phyloP scores from a whole-genome alignment of 2,797 vertebrate species.

The Hemitrygon akajei region DNA sequence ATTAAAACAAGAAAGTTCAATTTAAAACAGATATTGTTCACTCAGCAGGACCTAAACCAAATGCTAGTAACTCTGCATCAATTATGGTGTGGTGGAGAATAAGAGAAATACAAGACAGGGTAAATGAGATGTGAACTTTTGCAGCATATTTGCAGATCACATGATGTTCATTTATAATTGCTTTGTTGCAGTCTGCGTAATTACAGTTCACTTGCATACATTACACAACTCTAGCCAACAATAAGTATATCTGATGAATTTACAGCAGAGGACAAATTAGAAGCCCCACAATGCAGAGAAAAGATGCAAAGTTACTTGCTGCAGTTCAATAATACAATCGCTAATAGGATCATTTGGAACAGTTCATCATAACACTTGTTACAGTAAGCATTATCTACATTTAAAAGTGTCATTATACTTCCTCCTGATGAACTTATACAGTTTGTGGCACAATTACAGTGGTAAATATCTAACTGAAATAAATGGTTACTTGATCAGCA shows the following conservation, averaged over 20 bases:
- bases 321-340: not conserved
- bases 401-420: not conserved
- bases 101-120: not conserved
- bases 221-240: too few species aligned
- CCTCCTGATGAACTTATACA: not conserved
- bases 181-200: too few species aligned
- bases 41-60: not conserved
- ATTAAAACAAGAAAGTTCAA: not conserved
- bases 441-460: not conserved
- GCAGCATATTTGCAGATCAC: not conserved
- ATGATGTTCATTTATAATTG: not conserved
- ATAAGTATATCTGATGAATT: not conserved
- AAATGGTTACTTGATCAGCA: not conserved
- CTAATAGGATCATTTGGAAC: too few species aligned
- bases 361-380: not conserved
- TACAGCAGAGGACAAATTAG: not conserved
- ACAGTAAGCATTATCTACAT: not conserved
- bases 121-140: not conserved
- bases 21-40: not conserved
- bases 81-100: not conserved
- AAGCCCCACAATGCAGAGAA: not conserved
- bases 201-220: not conserved
- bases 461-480: not conserved
- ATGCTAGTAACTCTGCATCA: not conserved
- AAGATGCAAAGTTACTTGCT: not conserved